These are phyloP conservation scores for Lemur catta DNA, from an alignment of 2,797 vertebrate genomes.

Conservation along the genomic window DNA sequence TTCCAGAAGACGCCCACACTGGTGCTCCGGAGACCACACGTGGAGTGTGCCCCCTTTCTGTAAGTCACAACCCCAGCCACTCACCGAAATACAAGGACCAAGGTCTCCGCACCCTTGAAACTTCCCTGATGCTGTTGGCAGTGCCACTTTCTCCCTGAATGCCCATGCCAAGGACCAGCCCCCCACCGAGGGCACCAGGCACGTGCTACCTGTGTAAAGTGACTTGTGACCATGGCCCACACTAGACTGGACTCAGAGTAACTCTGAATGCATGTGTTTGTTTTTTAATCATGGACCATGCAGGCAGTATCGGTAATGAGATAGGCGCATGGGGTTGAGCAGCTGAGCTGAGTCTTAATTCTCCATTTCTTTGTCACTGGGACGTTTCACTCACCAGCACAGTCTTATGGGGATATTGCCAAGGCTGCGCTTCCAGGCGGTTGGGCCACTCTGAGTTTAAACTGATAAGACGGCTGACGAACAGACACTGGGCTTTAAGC, in stretches of 20 bases:
- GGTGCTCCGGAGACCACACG: neutral
- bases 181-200: neutral
- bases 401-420: neutral
- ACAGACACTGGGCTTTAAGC: neutral
- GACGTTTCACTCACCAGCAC: neutral
- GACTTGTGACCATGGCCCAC: neutral
- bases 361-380: neutral
- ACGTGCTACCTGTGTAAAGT: neutral
- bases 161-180: rapidly evolving
- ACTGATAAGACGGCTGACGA: neutral
- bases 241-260: neutral
- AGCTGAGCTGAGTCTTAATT: neutral
- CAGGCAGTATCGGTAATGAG: neutral
- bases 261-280: neutral
- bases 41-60: neutral
- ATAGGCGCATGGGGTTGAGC: rapidly evolving
- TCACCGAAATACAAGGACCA: neutral
- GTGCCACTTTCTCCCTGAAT: neutral
- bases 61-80: neutral
- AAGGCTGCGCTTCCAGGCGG: neutral
- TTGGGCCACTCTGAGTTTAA: neutral
- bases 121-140: neutral
- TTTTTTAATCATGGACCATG: neutral
- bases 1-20: rapidly evolving
- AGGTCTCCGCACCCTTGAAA: neutral